Percentiles rank a stretch among this genome's conserved stretches.
These are phyloP conservation scores for Calliphora vicina DNA, from an alignment of 1,140 invertebrate genomes.

Conservation along the genomic window DNA sequence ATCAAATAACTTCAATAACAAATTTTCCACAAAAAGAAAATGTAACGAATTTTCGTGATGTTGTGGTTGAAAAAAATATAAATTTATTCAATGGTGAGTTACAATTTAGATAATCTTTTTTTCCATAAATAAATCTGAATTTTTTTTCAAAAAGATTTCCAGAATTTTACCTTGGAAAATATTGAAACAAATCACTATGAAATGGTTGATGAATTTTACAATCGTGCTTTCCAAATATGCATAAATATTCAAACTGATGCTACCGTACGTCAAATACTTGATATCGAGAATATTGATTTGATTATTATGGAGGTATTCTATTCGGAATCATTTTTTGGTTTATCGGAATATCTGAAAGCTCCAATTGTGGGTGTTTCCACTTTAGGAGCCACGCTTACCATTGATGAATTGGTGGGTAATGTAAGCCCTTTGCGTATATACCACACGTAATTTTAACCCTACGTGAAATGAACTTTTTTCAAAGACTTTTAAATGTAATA, in stretches of 20 bases:
- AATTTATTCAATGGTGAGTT: constrained; percentile 45
- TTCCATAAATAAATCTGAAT: not conserved
- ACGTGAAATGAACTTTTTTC: constrained; percentile 28
- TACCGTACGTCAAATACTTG: constrained; percentile 35
- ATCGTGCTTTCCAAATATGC: constrained; percentile 37
- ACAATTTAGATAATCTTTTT: not conserved
- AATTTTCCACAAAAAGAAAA: constrained; percentile 67
- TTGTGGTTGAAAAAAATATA: constrained; percentile 44
- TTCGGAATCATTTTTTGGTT: constrained; percentile 53
- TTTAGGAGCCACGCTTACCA: constrained; percentile 51
- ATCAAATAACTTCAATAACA: constrained; percentile 74
- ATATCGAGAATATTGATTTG: constrained; percentile 52
- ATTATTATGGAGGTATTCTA: constrained; percentile 55
- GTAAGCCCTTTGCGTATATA: constrained; percentile 56
- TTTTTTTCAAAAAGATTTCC: constrained; percentile 3
- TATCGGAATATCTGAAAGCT: constrained; percentile 54
- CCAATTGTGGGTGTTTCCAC: constrained; percentile 54
- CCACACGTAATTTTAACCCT: constrained; percentile 52
- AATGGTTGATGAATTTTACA: constrained; percentile 27
- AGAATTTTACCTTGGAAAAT: not conserved
- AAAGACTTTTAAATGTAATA: not conserved
- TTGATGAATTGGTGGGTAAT: constrained; percentile 57
- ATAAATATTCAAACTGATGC: constrained; percentile 27
- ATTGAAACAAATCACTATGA: not conserved
- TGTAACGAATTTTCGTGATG: constrained; percentile 52